A percentile compares a stretch with the other conserved stretches of the same genome.
Evolutionary conservation across 2,113 vertebrate species (phyloP).

Genomic region (Rissa tridactyla): DNA sequence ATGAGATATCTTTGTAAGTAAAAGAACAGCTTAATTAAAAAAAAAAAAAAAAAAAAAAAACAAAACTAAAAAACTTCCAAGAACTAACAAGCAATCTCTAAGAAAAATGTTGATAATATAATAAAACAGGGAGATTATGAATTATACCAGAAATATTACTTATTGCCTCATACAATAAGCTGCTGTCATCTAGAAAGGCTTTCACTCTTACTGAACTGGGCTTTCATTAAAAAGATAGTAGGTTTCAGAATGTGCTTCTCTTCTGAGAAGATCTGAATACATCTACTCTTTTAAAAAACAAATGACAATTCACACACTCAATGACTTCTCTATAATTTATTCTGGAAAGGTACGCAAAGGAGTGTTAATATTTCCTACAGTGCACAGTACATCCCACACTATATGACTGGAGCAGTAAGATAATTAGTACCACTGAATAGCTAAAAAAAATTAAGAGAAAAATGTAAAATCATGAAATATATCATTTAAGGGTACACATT

Average conservation of each 20-base stretch:
- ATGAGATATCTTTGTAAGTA: neutral
- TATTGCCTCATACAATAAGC: neutral
- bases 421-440: neutral
- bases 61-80: neutral
- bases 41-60: neutral
- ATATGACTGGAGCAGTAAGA: neutral
- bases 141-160: neutral
- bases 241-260: neutral
- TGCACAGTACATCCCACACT: neutral
- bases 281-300: neutral
- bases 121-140: neutral
- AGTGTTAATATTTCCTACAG: neutral
- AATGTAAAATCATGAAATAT: neutral
- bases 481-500: neutral
- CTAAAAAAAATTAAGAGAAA: neutral
- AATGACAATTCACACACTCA: neutral
- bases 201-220: neutral
- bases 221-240: neutral
- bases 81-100: neutral
- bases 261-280: neutral
- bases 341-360: neutral
- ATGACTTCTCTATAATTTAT: neutral
- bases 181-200: neutral
- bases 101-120: neutral
- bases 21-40: neutral